phyloP scores from a whole-genome alignment of 1,140 invertebrate species.

The Pseudomyrmex dendroicus region DNA sequence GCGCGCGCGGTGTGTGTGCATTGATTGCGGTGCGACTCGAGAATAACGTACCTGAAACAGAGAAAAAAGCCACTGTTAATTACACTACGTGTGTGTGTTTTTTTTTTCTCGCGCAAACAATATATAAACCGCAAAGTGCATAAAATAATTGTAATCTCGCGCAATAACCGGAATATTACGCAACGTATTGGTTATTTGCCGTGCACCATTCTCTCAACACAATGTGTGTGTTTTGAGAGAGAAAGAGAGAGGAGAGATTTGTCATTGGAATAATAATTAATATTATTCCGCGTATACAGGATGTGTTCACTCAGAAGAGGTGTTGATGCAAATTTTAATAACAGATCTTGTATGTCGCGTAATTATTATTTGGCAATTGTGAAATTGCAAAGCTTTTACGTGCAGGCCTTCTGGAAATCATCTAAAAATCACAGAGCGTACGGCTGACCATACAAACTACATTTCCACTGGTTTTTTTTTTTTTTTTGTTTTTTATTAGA shows the following conservation, averaged over 20 bases:
- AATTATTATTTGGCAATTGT: too few species aligned
- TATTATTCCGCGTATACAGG: background rate
- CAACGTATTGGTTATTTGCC: background rate
- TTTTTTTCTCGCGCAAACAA: background rate
- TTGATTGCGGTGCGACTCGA: constrained; percentile 25
- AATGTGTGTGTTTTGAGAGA: background rate
- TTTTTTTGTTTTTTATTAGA: background rate
- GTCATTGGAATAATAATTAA: background rate
- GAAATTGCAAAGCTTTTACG: background rate
- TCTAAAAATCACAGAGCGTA: background rate
- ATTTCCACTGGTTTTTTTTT: constrained; percentile 5
- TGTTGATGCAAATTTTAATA: background rate
- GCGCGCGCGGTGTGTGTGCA: background rate
- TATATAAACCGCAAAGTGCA: background rate
- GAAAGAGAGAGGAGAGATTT: too few species aligned
- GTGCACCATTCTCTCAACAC: background rate
- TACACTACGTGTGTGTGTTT: background rate
- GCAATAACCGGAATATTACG: background rate
- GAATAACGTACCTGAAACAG: constrained; percentile 53
- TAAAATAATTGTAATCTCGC: background rate
- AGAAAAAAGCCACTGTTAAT: constrained; percentile 24
- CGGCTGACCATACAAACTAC: background rate
- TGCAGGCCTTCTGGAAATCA: background rate
- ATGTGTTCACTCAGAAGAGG: background rate
- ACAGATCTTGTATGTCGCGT: too few species aligned